Percentiles rank a stretch among this genome's conserved stretches.
Conservation (phyloP, 2,797 vertebrate species). For the Tympanoctomys barrerae region DNA sequence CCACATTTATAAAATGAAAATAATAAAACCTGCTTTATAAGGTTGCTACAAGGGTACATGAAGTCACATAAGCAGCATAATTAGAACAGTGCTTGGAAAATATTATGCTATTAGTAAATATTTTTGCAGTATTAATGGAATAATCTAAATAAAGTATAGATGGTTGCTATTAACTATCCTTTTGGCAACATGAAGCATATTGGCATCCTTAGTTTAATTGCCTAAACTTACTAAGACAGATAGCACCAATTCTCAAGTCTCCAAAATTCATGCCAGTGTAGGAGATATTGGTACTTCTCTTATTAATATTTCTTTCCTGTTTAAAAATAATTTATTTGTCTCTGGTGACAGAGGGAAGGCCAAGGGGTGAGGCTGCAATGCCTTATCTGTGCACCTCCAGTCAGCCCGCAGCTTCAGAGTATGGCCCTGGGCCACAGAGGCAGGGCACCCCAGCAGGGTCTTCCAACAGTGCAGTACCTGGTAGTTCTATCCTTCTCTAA, state of each 20-base stretch:
- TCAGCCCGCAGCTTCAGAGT: too few relatives aligned
- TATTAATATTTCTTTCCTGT: background rate
- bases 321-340: too few relatives aligned
- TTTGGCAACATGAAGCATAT: background rate
- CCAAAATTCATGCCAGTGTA: background rate
- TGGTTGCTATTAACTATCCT: background rate
- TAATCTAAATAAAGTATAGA: background rate
- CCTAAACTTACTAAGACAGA: background rate
- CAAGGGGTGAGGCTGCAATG: too few relatives aligned
- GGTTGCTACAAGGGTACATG: background rate
- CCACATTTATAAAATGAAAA: background rate
- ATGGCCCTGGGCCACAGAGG: too few relatives aligned
- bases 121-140: background rate
- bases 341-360: too few relatives aligned
- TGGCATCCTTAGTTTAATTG: background rate
- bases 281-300: background rate
- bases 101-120: background rate
- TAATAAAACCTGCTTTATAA: background rate
- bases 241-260: background rate
- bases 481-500: too few relatives aligned
- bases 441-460: too few relatives aligned
- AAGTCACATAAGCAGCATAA: background rate
- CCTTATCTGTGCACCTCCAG: too few relatives aligned
- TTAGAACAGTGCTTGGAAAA: background rate
- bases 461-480: too few relatives aligned